Evolutionary conservation across 2,113 vertebrate species (phyloP).

Genomic region (Rhinichthys klamathensis): DNA sequence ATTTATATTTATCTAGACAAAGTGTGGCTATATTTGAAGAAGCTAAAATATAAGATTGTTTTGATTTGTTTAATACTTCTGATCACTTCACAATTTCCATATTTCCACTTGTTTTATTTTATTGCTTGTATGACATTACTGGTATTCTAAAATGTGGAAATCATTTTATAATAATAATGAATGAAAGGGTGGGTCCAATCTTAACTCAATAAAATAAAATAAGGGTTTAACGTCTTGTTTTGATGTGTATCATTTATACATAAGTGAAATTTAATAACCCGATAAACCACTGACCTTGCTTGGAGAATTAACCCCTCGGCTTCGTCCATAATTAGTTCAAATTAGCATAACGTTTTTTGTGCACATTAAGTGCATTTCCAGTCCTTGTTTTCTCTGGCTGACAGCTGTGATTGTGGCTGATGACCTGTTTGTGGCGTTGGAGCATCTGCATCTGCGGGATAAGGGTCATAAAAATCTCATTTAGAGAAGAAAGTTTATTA

Average conservation of each 20-base stretch:
- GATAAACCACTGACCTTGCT: background rate
- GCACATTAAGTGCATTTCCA: background rate
- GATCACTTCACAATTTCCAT: no score
- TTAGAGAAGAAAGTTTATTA: slow-evolving; percentile 15
- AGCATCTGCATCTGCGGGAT: background rate
- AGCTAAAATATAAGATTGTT: no score
- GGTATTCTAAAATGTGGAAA: no score
- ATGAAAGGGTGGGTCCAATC: no score
- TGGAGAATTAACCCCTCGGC: background rate
- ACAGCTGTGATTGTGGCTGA: slow-evolving; percentile 11
- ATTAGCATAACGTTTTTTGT: background rate
- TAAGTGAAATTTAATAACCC: background rate
- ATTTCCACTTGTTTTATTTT: no score
- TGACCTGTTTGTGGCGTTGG: background rate
- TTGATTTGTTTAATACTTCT: no score
- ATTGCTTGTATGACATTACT: no score
- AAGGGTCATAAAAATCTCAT: slow-evolving; percentile 14
- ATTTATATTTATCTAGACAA: no score
- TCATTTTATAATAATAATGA: no score
- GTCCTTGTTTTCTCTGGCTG: slow-evolving; percentile 16
- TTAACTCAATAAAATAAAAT: background rate
- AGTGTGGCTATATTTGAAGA: no score
- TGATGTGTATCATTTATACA: background rate
- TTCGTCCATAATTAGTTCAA: background rate
- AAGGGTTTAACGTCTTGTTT: background rate